phyloP scores from a whole-genome alignment of 2,113 vertebrate genomes.

The Leuciscus idus region DNA sequence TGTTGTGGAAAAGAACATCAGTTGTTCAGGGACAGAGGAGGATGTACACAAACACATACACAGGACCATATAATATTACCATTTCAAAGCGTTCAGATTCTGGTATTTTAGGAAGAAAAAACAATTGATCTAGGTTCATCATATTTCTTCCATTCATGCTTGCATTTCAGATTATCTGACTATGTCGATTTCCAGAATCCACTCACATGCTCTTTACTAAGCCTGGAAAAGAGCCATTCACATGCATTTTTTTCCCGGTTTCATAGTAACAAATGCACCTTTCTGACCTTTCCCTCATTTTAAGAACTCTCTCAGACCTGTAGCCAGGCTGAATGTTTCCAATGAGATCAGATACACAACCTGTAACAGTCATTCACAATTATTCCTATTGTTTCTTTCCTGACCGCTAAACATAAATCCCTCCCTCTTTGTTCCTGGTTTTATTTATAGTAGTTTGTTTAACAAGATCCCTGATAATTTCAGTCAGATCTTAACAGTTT shows the following conservation, averaged over 20 bases:
- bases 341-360: slow-evolving; percentile 14
- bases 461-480: neutral
- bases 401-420: neutral
- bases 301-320: neutral
- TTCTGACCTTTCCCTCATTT: slow-evolving; percentile 29
- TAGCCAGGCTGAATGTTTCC: neutral
- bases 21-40: slow-evolving; percentile 26
- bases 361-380: neutral
- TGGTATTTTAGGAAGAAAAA: slow-evolving; percentile 28
- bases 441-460: neutral
- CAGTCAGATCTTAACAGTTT: neutral
- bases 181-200: slow-evolving; percentile 15
- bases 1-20: slow-evolving; percentile 6
- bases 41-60: slow-evolving; percentile 42
- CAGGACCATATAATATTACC: slow-evolving; percentile 29
- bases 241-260: slow-evolving; percentile 33
- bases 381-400: neutral
- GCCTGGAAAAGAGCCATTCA: neutral
- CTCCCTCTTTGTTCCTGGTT: neutral
- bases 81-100: slow-evolving; percentile 24
- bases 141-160: slow-evolving; percentile 41
- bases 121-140: slow-evolving; percentile 2
- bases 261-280: slow-evolving; percentile 1
- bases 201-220: slow-evolving; percentile 4
- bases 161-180: neutral